Base-by-base conservation (phyloP, 2,888 invertebrate species). In the Tetranychus truncatus region DNA sequence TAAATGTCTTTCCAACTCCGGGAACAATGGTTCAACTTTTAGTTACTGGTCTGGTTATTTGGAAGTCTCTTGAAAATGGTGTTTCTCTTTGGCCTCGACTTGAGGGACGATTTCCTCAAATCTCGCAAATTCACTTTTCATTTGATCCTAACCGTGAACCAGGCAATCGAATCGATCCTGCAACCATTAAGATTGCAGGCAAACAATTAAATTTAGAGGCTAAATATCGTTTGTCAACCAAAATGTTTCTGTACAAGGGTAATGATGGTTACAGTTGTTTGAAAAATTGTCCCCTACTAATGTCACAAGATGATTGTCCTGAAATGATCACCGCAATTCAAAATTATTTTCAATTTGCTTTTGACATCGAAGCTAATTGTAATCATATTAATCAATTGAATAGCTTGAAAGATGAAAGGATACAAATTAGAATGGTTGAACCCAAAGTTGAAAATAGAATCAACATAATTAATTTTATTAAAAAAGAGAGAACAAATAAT, bases 251-350 rank as follows among this genome's bases (percentile, higher is more conserved):
- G 77, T 86, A 87, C 77, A 85, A 85, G 67, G 93, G 93, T 6
- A 90, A 89, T 83, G 93, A 94, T 84, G 94, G 93, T 0, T 94
- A 89, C 82, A 88, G 86, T 74, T 88, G 90, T 86, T 86, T 94
- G 78, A 89, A 88, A 77, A 85, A 88, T 75, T 89, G 89, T 78
- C 87, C 87, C 81, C 84, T 91, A 76, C 82, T 92, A 84, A 91
- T 92, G 79, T 88, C 89, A 79, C 90, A 91, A 74, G 93, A 93
- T 81, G 88, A 90, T 83, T 91, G 91, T 79, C 91, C 92, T 0
- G 89, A 91, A 81, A 83, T 93, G 77, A 89, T 90, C 9, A 87
- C 91, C 80, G 89, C 91, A 0, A 86, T 94, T 34, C 91, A 92
- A 84, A 93, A 93, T 83, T 92, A 93, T 82, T 93, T 94, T 83